Base-by-base conservation (phyloP, 1,140 invertebrate genomes). In the Euwallacea similis region DNA sequence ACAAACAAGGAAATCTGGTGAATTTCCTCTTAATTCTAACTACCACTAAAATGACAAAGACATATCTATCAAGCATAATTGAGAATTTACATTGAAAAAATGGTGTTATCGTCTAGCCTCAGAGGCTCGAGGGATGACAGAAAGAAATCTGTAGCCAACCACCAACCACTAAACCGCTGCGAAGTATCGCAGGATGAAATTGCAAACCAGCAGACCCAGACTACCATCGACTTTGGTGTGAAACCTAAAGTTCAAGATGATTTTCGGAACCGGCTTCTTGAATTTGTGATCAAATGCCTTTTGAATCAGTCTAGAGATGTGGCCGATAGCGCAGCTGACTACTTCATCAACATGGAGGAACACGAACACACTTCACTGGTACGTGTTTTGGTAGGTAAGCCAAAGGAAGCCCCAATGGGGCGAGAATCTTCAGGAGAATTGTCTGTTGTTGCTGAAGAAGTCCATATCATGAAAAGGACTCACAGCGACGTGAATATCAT, bases 231-330 rank as follows among this genome's bases (percentile, higher is more conserved):
- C 42, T 8, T 58, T 8, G 10, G 6, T n/a, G 42, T 13, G 44
- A 56, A 58, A 47, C 42, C 63, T 2, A 54, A 88, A 82, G 90
- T 97, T 79, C 94, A 95, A 58, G 89, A 94, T 80, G 93, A 95
- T 80, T 87, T 98, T 75, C 89, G 94, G 78, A 94, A 97, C 81
- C 88, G 97, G 73, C 86, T 98, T 61, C 86, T 98, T 80, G 95
- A 97, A 79, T 98, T 98, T 83, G 96, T 95, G 66, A 96, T 97
- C 77, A 92, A 90, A 77, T 97, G 96, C 81, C 85, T 98, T 72
- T 85, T 97, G 76, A 93, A 97, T 81, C 91, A 95, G 81, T 96
- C 96, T 9, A 86, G 87, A 42, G 93, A 97, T 86, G 87, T 97
- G 62, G 86, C 96, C 67, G 90, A 93, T 80, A 97, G 94, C 86